Evolutionary conservation across 2,797 vertebrate species (phyloP).

Genomic region (Craterocephalus amniculus): DNA sequence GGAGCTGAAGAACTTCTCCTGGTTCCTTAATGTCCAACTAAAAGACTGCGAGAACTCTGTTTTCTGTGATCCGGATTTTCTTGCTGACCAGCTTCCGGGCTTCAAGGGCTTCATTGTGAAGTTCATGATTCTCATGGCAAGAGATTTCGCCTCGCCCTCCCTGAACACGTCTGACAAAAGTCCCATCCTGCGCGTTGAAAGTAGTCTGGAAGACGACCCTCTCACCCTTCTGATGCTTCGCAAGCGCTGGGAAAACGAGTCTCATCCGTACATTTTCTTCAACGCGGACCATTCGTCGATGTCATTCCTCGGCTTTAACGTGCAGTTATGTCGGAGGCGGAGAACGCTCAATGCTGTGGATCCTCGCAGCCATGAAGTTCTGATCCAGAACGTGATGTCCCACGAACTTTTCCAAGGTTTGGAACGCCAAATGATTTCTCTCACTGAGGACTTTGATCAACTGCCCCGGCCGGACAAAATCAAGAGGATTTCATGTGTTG

Average conservation of each 20-base stretch:
- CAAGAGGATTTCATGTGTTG: conserved; percentile 78
- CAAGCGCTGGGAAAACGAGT: conserved; percentile 82
- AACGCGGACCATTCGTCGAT: conserved; percentile 82
- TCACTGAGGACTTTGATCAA: conserved; percentile 81
- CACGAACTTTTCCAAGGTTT: conserved; percentile 70
- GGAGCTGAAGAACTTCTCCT: conserved; percentile 84
- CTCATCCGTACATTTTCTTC: conserved; percentile 87
- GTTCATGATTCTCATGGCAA: conserved; percentile 86
- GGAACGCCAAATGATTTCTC: conserved; percentile 75
- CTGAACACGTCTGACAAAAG: conserved; percentile 80
- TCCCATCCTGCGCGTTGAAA: conserved; percentile 26
- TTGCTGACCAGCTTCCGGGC: conserved; percentile 70
- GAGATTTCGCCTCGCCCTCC: conserved; percentile 85
- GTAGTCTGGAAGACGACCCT: conserved; percentile 50
- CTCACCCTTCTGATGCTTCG: conserved; percentile 65
- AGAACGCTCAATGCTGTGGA: conserved; percentile 73
- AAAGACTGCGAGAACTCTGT: conserved; percentile 82
- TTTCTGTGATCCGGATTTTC: conserved; percentile 81
- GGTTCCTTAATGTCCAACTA: conserved; percentile 85
- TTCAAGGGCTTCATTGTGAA: conserved; percentile 85
- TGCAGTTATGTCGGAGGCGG: conserved; percentile 20
- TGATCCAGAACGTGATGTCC: conserved; percentile 80
- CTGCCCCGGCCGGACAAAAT: conserved; percentile 78
- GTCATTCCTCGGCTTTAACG: conserved; percentile 86
- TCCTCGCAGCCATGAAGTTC: conserved; percentile 59